Percentiles rank a stretch among this genome's conserved stretches.
Conservation (phyloP, 2,888 invertebrate species). For the Itoplectis maculator region DNA sequence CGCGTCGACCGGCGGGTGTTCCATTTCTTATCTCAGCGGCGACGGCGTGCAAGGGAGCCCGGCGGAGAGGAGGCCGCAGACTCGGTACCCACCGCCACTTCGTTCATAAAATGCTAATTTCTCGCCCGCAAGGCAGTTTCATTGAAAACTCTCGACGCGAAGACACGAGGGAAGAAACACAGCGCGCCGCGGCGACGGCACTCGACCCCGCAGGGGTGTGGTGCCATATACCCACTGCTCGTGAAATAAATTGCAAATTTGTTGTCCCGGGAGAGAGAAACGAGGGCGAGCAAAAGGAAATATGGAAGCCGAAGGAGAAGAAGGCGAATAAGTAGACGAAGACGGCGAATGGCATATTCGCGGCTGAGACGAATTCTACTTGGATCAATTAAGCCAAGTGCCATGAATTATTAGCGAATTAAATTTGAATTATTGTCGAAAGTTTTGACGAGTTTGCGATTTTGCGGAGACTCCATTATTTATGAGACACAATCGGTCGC, state of each 20-base stretch:
- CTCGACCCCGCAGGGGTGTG: slow-evolving; percentile 35
- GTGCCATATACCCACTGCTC: neutral
- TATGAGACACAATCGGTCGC: slow-evolving; percentile 17
- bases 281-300: slow-evolving; percentile 7
- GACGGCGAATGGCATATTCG: neutral
- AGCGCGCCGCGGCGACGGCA: slow-evolving; percentile 17
- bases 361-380: neutral
- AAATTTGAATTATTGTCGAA: slow-evolving; percentile 36
- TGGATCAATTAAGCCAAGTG: slow-evolving; percentile 47
- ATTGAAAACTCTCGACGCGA: slow-evolving; percentile 67
- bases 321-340: neutral
- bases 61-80: slow-evolving; percentile 12
- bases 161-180: slow-evolving; percentile 50
- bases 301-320: slow-evolving; percentile 18
- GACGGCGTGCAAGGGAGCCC: slow-evolving; percentile 42
- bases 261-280: slow-evolving; percentile 1
- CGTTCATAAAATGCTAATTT: slow-evolving; percentile 71
- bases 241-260: slow-evolving; percentile 54
- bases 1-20: slow-evolving; percentile 51
- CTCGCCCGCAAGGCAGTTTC: slow-evolving; percentile 67
- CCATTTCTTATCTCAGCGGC: slow-evolving; percentile 66
- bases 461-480: slow-evolving; percentile 20
- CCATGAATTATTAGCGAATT: slow-evolving; percentile 34
- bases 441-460: neutral
- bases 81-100: slow-evolving; percentile 51